A percentile compares a stretch with the other conserved stretches of the same genome.
phyloP scores from a whole-genome alignment of 2,113 vertebrate genomes.

The Irena cyanogastra region DNA sequence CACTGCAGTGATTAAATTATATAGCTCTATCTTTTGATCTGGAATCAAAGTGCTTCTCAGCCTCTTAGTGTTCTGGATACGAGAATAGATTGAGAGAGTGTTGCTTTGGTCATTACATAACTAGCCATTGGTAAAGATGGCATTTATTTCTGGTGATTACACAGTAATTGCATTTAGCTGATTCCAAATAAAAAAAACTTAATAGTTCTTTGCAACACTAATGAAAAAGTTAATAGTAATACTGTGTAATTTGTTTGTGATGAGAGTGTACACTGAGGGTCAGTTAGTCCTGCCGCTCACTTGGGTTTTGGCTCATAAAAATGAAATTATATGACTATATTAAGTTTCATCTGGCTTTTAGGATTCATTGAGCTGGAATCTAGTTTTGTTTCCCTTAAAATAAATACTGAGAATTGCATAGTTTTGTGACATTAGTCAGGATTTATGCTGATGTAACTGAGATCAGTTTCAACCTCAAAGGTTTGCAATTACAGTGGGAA shows the following conservation, averaged over 20 bases:
- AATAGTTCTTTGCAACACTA: background rate
- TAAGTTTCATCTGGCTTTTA: background rate
- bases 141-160: background rate
- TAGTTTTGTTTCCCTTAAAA: background rate
- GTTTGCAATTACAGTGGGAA: background rate
- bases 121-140: background rate
- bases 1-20: background rate
- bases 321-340: background rate
- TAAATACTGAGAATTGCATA: background rate
- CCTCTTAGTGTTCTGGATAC: background rate
- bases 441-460: background rate
- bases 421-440: background rate
- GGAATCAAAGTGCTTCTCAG: background rate
- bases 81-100: background rate
- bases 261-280: background rate
- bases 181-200: background rate
- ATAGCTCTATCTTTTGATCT: background rate
- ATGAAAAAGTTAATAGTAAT: background rate
- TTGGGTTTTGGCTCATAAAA: slow-evolving; percentile 9
- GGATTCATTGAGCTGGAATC: background rate
- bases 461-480: background rate
- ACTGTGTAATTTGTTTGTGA: background rate
- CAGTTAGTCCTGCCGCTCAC: background rate
- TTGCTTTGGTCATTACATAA: background rate
- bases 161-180: background rate